Conservation (phyloP, 2,888 invertebrate genomes). For the Bhutanitis thaidina region DNA sequence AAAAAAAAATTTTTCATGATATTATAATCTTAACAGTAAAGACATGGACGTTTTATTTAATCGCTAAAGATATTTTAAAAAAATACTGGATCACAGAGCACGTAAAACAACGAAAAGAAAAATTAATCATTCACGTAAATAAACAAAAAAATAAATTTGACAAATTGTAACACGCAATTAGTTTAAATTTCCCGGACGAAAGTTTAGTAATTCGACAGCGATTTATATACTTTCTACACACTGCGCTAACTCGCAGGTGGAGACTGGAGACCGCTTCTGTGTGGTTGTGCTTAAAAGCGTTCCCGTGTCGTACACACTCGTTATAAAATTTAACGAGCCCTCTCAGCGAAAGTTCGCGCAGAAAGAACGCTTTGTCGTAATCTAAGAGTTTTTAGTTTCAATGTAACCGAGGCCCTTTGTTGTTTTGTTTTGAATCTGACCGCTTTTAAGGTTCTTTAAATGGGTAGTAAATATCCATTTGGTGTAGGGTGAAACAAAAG, state of each 20-base stretch:
- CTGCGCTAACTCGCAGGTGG: not conserved
- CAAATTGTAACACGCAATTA: slow-evolving; percentile 6
- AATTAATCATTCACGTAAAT: not conserved
- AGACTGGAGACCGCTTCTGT: not conserved
- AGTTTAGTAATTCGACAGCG: slow-evolving; percentile 12
- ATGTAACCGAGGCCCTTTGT: slow-evolving; percentile 3
- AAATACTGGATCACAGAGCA: not conserved
- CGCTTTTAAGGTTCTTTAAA: slow-evolving; percentile 2
- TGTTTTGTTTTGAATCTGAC: not conserved
- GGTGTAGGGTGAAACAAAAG: not conserved
- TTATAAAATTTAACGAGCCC: slow-evolving; percentile 20
- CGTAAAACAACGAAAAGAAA: not conserved
- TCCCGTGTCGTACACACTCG: slow-evolving; percentile 16
- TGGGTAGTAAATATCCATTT: not conserved
- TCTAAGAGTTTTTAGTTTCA: slow-evolving; percentile 13
- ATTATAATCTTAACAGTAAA: too few species aligned
- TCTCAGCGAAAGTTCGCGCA: slow-evolving; percentile 13
- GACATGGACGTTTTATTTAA: too few species aligned
- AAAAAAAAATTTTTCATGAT: too few species aligned
- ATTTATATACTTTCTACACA: slow-evolving; percentile 2
- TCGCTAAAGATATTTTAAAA: too few species aligned
- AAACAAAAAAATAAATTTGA: not conserved
- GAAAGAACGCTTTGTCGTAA: slow-evolving; percentile 15
- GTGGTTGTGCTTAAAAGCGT: slow-evolving; percentile 15
- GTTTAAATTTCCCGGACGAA: slow-evolving; percentile 2